Conservation (phyloP, 2,113 vertebrate genomes). For the Trichomycterus rosablanca region DNA sequence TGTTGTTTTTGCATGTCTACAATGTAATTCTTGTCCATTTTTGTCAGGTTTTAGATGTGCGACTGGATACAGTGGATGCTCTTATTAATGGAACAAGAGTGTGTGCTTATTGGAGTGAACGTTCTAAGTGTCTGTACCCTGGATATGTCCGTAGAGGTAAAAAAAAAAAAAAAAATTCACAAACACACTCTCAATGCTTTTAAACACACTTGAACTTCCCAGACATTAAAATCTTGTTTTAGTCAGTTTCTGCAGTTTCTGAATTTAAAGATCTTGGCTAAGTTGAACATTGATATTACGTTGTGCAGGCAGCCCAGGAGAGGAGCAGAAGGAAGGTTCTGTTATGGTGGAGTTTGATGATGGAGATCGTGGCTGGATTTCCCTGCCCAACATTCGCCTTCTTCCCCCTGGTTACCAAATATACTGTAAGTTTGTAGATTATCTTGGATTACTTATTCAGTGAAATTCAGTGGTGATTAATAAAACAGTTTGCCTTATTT, state of each 20-base stretch:
- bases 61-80: constrained; percentile 75
- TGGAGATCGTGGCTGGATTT: constrained; percentile 89
- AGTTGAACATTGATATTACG: constrained; percentile 1
- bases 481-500: too few relatives aligned
- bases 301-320: constrained; percentile 66
- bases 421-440: constrained; percentile 72
- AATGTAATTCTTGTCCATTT: constrained; percentile 6
- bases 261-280: too few relatives aligned
- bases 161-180: constrained; percentile 7
- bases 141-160: constrained; percentile 88
- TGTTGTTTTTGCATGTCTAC: too few relatives aligned
- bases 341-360: constrained; percentile 95
- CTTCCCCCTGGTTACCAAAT: constrained; percentile 93
- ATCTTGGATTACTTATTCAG: background rate
- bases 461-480: too few relatives aligned
- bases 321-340: constrained; percentile 78
- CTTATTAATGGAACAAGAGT: constrained; percentile 81
- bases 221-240: too few relatives aligned
- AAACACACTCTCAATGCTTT: too few relatives aligned
- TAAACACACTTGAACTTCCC: too few relatives aligned
- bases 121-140: constrained; percentile 89
- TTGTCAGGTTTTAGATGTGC: constrained; percentile 81
- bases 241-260: too few relatives aligned
- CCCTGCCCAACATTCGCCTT: constrained; percentile 82
- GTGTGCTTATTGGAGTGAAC: constrained; percentile 95